A percentile compares a stretch with the other conserved stretches of the same genome.
phyloP scores from a whole-genome alignment of 2,888 invertebrate species.

The Stegana nigrithorax region DNA sequence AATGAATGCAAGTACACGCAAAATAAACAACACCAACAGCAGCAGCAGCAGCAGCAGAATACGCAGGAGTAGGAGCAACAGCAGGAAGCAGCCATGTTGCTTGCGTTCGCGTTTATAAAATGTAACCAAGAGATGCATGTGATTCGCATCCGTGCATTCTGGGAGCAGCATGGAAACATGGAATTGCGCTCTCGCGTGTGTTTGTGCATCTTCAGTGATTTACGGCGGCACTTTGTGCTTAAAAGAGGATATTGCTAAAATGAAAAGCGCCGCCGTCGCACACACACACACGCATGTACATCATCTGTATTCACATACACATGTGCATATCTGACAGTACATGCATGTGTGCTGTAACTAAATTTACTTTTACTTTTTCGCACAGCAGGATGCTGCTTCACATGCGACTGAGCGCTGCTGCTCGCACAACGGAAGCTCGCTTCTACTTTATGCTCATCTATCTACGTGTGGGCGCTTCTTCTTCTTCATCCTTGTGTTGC shows the following conservation, averaged over 20 bases:
- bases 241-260: slow-evolving; percentile 65
- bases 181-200: slow-evolving; percentile 18
- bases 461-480: not conserved
- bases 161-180: slow-evolving; percentile 25
- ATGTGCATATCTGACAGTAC: slow-evolving; percentile 17
- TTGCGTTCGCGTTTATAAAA: slow-evolving; percentile 55
- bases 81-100: slow-evolving; percentile 15
- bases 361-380: slow-evolving; percentile 50
- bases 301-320: slow-evolving; percentile 13
- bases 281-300: slow-evolving; percentile 4
- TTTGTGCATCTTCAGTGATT: slow-evolving; percentile 51
- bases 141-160: slow-evolving; percentile 48
- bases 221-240: slow-evolving; percentile 64
- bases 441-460: slow-evolving; percentile 2
- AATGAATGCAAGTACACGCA: slow-evolving; percentile 39
- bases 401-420: slow-evolving; percentile 46
- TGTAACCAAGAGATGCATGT: slow-evolving; percentile 61
- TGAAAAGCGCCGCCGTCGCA: slow-evolving; percentile 54
- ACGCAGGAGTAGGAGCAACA: slow-evolving; percentile 5
- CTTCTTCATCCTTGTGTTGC: slow-evolving; percentile 31
- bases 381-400: slow-evolving; percentile 20
- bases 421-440: slow-evolving; percentile 23
- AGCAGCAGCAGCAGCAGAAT: slow-evolving; percentile 9
- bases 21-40: slow-evolving; percentile 19
- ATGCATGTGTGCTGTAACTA: slow-evolving; percentile 30